Evolutionary conservation across 1,140 invertebrate genomes (phyloP).

Genomic region (Drosophila bocqueti): DNA sequence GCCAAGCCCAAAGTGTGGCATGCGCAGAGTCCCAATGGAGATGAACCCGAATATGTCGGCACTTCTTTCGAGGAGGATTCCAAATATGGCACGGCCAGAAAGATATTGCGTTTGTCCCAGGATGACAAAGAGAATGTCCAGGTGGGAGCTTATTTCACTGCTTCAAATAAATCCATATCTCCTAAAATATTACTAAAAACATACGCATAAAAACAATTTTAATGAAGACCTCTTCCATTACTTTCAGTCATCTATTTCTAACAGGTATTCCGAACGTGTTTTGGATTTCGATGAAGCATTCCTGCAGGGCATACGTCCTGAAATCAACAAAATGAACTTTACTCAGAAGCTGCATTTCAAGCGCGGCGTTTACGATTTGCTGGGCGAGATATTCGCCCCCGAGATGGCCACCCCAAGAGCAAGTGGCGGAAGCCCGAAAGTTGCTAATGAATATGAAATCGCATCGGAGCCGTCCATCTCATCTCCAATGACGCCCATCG

Average conservation of each 20-base stretch:
- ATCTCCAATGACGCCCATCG: conserved; percentile 24
- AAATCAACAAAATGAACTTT: conserved; percentile 75
- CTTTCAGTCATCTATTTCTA: not conserved
- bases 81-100: conserved; percentile 6
- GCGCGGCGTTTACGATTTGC: conserved; percentile 69
- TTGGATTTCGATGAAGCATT: conserved; percentile 74
- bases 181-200: too few relatives aligned
- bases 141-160: not conserved
- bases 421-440: not conserved
- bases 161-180: not conserved
- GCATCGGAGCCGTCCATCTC: not conserved
- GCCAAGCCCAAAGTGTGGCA: conserved; percentile 35
- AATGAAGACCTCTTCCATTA: not conserved
- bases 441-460: not conserved
- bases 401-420: not conserved
- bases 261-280: not conserved
- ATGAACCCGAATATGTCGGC: not conserved
- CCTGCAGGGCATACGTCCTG: conserved; percentile 69
- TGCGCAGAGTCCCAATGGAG: conserved; percentile 49
- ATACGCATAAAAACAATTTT: not conserved
- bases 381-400: conserved; percentile 65
- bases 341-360: conserved; percentile 77
- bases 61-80: conserved; percentile 22
- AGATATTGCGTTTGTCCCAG: not conserved
- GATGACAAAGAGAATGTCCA: not conserved